Base-by-base conservation (phyloP, 1,140 invertebrate genomes). In the Mamestra configurata region DNA sequence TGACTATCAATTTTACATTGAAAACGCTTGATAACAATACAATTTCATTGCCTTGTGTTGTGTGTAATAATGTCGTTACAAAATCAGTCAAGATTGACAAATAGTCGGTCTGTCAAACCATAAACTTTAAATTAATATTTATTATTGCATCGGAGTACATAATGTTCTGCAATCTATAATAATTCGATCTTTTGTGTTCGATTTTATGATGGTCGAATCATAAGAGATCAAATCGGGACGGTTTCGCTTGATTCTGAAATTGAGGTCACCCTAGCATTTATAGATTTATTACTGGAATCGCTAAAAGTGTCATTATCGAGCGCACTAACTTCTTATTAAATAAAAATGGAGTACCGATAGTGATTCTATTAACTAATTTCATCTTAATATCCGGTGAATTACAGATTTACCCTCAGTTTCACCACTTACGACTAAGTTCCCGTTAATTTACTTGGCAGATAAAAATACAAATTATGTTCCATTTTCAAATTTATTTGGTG, bases 61-160 rank as follows among this genome's bases (percentile, higher is more conserved):
- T n/a, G 4, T 51, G 6, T 51, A 27, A 6, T 4, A n/a, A n/a
- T n/a, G n/a, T n/a, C n/a, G 3, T 61, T 10, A 37, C 59, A 37
- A 35, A 8, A 61, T 35, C 8, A 61, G 10, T 31, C n/a, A 18
- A 10, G 59, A 61, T 61, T 61, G 59, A 61, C 59, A 61, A 35
- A 61, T n/a, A 13, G 4, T 18, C 5, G 27, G 8, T 61, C 27
- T 18, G 15, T 61, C 7, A 35, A 15, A 5, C 0, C 27, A n/a
- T 10, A 18, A n/a, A 15, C 27, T 20, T 31, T 18, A n/a, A 8
- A 22, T 55, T 10, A 55, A 20, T 22, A 15, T 8, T 22, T 3
- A 6, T 15, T 55, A 15, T 24, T 22, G 51, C n/a, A 22, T 53
- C 18, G 20, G 10, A 55, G 13, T 55, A 55, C 8, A 27, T 24